Base-by-base conservation (phyloP, 2,888 invertebrate species). In the Synanthedon formicaeformis region DNA sequence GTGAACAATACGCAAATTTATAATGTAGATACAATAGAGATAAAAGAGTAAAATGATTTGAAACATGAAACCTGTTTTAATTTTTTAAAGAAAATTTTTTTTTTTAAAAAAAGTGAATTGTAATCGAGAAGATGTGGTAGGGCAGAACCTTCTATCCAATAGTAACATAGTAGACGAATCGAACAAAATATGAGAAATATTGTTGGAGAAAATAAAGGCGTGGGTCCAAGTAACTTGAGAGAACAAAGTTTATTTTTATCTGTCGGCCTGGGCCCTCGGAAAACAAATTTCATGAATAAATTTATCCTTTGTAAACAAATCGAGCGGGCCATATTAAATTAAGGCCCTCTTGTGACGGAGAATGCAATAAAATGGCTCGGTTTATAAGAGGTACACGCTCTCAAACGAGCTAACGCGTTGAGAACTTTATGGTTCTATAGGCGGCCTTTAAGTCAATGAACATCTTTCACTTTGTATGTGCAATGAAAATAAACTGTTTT, bases 221-320 rank as follows among this genome's bases (percentile, higher is more conserved):
- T 55, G 65, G 67, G 66, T 70, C 71, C 65, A 66, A 75, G 70
- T 75, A 74, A 78, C 73, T 80, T 75, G 73, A 71, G 72, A 68
- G 73, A 66, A 70, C 64, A 76, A 79, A 81, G 75, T 78, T 79
- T 83, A 78, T 80, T 82, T 60, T 78, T 77, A 65, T 76, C 72
- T 70, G 69, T 65, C 56, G 63, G 66, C 64, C 63, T 68, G 74
- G 75, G 71, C 79, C 80, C 75, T 73, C 66, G 63, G 69, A 78
- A 80, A 82, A 84, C 81, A 83, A 85, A 84, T 81, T 86, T 85
- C 84, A 84, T 85, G 85, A 85, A 85, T 86, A 86, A 81, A 83
- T 84, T 86, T 82, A 83, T 81, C 80, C 78, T 85, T 85, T 81
- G 84, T 83, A 85, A 85, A 85, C 83, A 86, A 84, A 86, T 86